phyloP scores from a whole-genome alignment of 1,140 invertebrate species.

The Procambarus clarkii region DNA sequence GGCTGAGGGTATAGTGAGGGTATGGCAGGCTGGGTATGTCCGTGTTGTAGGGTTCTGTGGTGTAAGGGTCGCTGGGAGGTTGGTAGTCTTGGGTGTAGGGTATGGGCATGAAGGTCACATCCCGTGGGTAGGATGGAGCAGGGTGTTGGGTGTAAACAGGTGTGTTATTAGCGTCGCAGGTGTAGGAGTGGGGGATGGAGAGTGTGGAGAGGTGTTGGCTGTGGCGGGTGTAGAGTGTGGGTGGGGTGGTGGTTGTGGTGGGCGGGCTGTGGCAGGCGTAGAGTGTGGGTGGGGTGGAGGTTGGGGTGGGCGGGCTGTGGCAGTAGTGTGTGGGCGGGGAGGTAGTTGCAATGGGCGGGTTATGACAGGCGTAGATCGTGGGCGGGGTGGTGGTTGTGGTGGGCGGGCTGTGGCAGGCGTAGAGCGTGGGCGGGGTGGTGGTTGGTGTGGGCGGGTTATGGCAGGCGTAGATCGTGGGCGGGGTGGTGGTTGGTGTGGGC shows the following conservation, averaged over 20 bases:
- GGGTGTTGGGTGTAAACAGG: background rate
- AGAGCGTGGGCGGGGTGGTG: background rate
- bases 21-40: background rate
- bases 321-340: background rate
- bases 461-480: background rate
- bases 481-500: background rate
- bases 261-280: conserved; percentile 11
- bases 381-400: conserved; percentile 13
- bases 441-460: background rate
- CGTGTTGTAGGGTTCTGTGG: conserved; percentile 3
- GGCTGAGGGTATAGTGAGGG: conserved; percentile 30
- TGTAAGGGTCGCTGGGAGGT: background rate
- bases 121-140: background rate
- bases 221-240: background rate
- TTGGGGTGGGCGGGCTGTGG: conserved; percentile 1
- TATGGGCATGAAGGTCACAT: conserved; percentile 26
- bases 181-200: conserved; percentile 16
- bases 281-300: background rate
- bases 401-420: background rate
- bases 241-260: background rate
- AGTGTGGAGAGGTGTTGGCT: conserved; percentile 3
- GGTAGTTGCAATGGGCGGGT: background rate
- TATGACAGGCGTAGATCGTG: background rate
- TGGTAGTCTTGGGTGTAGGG: conserved; percentile 23
- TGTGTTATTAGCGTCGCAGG: background rate